Percentiles rank a stretch among this genome's conserved stretches.
Evolutionary conservation across 2,797 vertebrate genomes (phyloP).

Genomic region (Naso thynnoides): DNA sequence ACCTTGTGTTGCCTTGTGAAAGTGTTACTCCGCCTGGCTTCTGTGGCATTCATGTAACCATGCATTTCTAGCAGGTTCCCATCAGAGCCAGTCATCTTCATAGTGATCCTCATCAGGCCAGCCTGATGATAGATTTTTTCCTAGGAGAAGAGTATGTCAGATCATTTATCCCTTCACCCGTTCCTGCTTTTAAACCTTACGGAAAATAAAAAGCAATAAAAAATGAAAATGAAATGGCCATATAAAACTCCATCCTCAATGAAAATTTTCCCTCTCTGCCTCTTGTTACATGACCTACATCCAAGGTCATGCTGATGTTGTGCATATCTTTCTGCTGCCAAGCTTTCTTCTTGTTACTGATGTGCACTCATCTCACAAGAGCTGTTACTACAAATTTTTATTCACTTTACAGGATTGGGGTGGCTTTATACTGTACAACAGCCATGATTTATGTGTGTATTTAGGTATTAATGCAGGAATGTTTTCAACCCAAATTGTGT

Average conservation of each 20-base stretch:
- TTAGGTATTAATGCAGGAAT: background rate
- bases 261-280: slow-evolving; percentile 20
- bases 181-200: background rate
- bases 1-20: slow-evolving; percentile 34
- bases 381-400: slow-evolving; percentile 1
- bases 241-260: slow-evolving; percentile 1
- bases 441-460: background rate
- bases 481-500: slow-evolving; percentile 4
- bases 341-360: slow-evolving; percentile 24
- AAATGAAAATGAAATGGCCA: slow-evolving; percentile 15
- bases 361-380: background rate
- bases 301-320: slow-evolving; percentile 1
- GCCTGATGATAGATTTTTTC: background rate
- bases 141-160: slow-evolving; percentile 8
- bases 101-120: slow-evolving; percentile 3
- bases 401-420: background rate
- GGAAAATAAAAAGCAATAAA: slow-evolving; percentile 8
- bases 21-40: slow-evolving; percentile 31
- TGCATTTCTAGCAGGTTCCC: background rate
- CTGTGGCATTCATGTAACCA: background rate
- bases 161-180: slow-evolving; percentile 4
- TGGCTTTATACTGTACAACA: background rate
- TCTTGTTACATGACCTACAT: slow-evolving; percentile 40
- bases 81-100: slow-evolving; percentile 5
- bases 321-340: slow-evolving; percentile 39